phyloP scores from a whole-genome alignment of 2,113 vertebrate genomes.

The Argyrosomus japonicus region DNA sequence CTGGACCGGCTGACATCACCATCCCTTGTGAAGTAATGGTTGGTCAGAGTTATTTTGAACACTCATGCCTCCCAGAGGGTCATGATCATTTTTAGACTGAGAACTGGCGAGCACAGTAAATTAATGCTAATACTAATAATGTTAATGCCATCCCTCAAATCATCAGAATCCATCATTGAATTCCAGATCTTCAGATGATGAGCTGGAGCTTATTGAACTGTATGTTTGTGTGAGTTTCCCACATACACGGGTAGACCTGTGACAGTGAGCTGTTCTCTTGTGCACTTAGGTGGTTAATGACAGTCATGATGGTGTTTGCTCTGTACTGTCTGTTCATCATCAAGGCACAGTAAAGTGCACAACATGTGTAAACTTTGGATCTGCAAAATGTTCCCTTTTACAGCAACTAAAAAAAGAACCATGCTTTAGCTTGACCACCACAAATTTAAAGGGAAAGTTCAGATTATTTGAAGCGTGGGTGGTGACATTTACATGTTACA shows the following conservation, averaged over 20 bases:
- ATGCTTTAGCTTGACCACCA: not conserved
- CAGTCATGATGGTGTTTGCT: constrained; percentile 1
- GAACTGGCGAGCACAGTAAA: no score
- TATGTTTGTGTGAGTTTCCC: not conserved
- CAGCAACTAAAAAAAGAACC: not conserved
- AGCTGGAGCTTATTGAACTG: not conserved
- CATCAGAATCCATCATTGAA: no score
- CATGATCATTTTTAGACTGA: not conserved
- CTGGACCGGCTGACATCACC: no score
- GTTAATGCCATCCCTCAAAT: no score
- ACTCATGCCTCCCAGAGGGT: not conserved
- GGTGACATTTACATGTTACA: not conserved
- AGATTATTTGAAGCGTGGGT: no score
- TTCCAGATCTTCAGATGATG: no score
- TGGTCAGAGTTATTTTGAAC: no score
- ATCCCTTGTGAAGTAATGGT: no score
- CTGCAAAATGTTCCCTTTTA: not conserved
- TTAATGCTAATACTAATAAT: no score
- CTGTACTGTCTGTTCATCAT: not conserved
- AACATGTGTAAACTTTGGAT: not conserved
- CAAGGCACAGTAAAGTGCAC: not conserved
- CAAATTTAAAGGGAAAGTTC: no score
- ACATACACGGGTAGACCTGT: not conserved
- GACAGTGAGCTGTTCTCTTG: not conserved
- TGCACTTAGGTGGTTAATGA: constrained; percentile 10